Evolutionary conservation across 2,797 vertebrate genomes (phyloP).

Genomic region (Coregonus ussuriensis): DNA sequence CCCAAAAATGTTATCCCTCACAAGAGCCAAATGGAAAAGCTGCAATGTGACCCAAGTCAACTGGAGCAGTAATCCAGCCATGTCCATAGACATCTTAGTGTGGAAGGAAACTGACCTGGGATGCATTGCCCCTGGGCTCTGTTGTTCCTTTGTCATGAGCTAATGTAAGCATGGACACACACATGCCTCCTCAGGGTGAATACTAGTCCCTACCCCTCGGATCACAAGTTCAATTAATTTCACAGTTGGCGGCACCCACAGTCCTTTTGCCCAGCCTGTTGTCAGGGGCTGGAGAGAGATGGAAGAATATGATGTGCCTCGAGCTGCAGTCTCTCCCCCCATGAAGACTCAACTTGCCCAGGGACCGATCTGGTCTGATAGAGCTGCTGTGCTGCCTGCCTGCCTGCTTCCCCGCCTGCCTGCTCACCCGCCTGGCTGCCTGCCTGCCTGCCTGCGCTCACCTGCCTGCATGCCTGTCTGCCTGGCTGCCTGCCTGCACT

Average conservation of each 20-base stretch:
- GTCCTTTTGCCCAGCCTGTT: slow-evolving; percentile 54
- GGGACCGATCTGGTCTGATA: slow-evolving; percentile 62
- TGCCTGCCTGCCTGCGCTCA: background rate
- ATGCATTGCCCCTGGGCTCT: slow-evolving; percentile 41
- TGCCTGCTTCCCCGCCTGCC: background rate
- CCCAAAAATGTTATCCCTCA: background rate
- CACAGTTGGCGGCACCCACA: slow-evolving; percentile 70
- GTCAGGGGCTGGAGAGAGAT: slow-evolving; percentile 57
- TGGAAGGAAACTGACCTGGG: slow-evolving; percentile 53
- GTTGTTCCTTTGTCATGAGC: slow-evolving; percentile 51
- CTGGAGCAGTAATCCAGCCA: slow-evolving; percentile 24
- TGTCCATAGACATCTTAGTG: slow-evolving; percentile 52
- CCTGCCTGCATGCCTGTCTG: background rate
- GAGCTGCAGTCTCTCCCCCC: slow-evolving; percentile 35
- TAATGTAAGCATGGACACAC: slow-evolving; percentile 44
- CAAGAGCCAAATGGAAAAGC: background rate
- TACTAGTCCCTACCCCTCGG: slow-evolving; percentile 56
- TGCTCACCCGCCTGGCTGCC: background rate
- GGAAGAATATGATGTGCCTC: slow-evolving; percentile 48
- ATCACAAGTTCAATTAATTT: slow-evolving; percentile 80
- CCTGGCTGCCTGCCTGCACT: background rate
- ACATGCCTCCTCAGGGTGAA: slow-evolving; percentile 48
- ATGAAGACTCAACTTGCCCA: slow-evolving; percentile 51
- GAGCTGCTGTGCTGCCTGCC: slow-evolving; percentile 23
- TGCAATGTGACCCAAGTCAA: slow-evolving; percentile 50